Base-by-base conservation (phyloP, 1,140 invertebrate genomes). In the Drosophila neocordata region DNA sequence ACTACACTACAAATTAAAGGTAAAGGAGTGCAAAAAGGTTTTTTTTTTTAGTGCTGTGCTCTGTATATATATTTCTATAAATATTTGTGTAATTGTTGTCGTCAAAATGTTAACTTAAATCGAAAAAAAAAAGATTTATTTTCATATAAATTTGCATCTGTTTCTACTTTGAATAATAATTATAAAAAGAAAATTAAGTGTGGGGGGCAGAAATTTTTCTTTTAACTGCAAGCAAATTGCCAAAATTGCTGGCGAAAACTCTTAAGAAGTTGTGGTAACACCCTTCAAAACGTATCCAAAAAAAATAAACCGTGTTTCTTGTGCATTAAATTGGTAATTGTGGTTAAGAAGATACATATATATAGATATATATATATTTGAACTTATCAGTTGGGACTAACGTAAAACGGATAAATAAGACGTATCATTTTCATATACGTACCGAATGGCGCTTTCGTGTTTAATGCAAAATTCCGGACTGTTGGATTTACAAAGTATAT, bases 371-470 rank as follows among this genome's bases (percentile, higher is more conserved):
- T 18, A 44, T 3, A 44, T 2, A 44, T 41, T 41, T 13, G 38
- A 6, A 41, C 38, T 41, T 41, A 41, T 44, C 9, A 35, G 34
- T 35, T 35, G 34, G 11, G 34, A 35, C 11, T 35, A 62, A 65
- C 24, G 55, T 41, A 22, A 41, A 67, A 71, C 56, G 60, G 51
- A 20, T n/a, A n/a, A 60, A 55, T 20, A 73, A 52, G 48, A 68
- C 13, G 48, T 48, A 56, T 68, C 56, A 11, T 58, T 57, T 71
- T 74, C 52, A 70, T 64, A 70, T 67, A 80, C 61, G 6, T 82
- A 83, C 68, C 90, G 90, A 91, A 91, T 91, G 90, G 90, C 90
- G 84, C 87, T 91, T 83, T 90, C 90, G 76, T 85, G 90, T 82
- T 71, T 88, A 65, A 77, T 85, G 20, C 87, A 90, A 79, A 87